Conservation (phyloP, 2,888 invertebrate species). For the Mesochorus sp. region DNA sequence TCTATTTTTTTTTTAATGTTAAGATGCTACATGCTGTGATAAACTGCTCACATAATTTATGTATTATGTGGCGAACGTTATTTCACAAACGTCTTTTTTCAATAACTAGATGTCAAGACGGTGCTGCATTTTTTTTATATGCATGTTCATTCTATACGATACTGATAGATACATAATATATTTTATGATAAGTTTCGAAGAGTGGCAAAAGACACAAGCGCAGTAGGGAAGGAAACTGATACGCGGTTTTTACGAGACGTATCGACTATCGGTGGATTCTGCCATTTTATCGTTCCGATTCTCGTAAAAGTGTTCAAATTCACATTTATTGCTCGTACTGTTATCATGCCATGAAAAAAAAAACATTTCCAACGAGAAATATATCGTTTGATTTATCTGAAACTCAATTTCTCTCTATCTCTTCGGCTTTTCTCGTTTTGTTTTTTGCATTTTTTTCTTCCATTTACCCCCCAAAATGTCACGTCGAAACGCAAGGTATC, state of each 20-base stretch:
- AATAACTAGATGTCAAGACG: too few relatives aligned
- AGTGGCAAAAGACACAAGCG: slow-evolving; percentile 30
- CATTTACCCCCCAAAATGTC: slow-evolving; percentile 30
- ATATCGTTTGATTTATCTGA: slow-evolving; percentile 69
- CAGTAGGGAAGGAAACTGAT: slow-evolving; percentile 1
- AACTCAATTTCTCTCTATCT: slow-evolving; percentile 50
- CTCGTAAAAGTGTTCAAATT: slow-evolving; percentile 68
- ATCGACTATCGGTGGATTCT: slow-evolving; percentile 46
- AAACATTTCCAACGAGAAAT: slow-evolving; percentile 54
- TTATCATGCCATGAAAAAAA: slow-evolving; percentile 59
- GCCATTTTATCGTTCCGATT: slow-evolving; percentile 65
- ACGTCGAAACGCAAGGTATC: slow-evolving; percentile 53
- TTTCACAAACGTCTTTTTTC: too few relatives aligned
- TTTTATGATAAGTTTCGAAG: slow-evolving; percentile 16
- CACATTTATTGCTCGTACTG: slow-evolving; percentile 66
- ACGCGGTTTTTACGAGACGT: slow-evolving; percentile 29
- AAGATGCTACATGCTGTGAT: too few relatives aligned
- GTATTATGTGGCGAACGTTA: too few relatives aligned
- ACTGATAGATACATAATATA: background rate
- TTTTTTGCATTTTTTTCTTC: background rate
- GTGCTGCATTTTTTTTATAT: too few relatives aligned
- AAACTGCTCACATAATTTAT: too few relatives aligned
- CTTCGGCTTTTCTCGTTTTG: slow-evolving; percentile 3
- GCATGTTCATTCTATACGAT: background rate
- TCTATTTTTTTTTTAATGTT: too few relatives aligned